phyloP scores from a whole-genome alignment of 2,113 vertebrate species.

The Danio rerio region DNA sequence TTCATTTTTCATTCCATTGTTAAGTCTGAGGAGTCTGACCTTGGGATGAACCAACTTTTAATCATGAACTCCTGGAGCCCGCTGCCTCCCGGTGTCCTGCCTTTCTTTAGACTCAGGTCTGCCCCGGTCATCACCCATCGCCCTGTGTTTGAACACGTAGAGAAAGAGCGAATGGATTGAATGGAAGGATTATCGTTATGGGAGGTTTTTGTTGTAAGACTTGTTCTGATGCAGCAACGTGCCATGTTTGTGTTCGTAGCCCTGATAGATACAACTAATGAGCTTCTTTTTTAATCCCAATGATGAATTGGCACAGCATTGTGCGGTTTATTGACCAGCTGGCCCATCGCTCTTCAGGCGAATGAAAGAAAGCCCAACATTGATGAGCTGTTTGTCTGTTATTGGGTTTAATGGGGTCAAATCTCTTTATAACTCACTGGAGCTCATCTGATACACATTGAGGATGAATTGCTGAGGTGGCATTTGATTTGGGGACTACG shows the following conservation, averaged over 20 bases:
- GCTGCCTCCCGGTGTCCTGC: constrained; percentile 46
- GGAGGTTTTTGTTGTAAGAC: constrained; percentile 67
- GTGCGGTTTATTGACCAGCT: constrained; percentile 53
- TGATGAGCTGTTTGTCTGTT: constrained; percentile 58
- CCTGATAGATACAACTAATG: constrained; percentile 69
- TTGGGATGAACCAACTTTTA: constrained; percentile 60
- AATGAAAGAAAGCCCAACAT: constrained; percentile 51
- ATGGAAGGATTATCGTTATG: constrained; percentile 68
- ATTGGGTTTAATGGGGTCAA: constrained; percentile 46
- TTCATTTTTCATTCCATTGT: constrained; percentile 65
- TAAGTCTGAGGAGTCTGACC: constrained; percentile 64
- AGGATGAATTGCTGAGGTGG: constrained; percentile 29
- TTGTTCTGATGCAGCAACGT: constrained; percentile 69
- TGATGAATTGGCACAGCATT: constrained; percentile 50
- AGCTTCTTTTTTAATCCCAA: constrained; percentile 41
- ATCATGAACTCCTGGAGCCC: constrained; percentile 66
- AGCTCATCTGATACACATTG: constrained; percentile 39
- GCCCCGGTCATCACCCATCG: constrained; percentile 50
- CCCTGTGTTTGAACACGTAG: constrained; percentile 52
- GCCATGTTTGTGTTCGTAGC: constrained; percentile 63
- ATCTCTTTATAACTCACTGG: constrained; percentile 47
- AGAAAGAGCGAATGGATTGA: constrained; percentile 47
- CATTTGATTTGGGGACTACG: constrained; percentile 23
- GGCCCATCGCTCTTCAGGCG: constrained; percentile 40
- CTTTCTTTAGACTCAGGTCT: constrained; percentile 47